phyloP scores from a whole-genome alignment of 1,140 invertebrate genomes.

The Panagrolaimus sp. region DNA sequence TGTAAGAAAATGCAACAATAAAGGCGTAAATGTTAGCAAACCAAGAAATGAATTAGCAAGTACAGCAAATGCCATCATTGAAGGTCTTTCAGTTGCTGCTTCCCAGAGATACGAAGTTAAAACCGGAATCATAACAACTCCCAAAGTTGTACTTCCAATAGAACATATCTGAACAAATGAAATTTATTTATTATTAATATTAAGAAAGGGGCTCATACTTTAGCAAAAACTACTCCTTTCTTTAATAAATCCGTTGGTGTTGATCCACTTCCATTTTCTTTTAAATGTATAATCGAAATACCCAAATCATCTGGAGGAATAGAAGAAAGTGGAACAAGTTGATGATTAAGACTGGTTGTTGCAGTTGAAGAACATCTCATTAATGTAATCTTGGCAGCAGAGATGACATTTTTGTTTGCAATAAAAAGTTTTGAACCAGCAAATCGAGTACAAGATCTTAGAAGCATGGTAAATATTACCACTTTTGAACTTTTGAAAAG shows the following conservation, averaged over 20 bases:
- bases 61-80: conserved; percentile 34
- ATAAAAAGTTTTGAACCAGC: too few species aligned
- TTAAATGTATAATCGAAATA: conserved; percentile 38
- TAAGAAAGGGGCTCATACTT: conserved; percentile 23
- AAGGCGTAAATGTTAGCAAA: conserved; percentile 44
- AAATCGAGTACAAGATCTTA: too few species aligned
- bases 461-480: too few species aligned
- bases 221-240: conserved; percentile 38
- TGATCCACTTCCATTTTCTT: conserved; percentile 34
- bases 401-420: too few species aligned
- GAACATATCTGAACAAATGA: conserved; percentile 42
- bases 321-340: conserved; percentile 40
- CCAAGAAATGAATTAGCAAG: conserved; percentile 45
- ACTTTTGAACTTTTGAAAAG: too few species aligned
- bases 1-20: conserved; percentile 45
- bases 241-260: conserved; percentile 37
- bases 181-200: neutral
- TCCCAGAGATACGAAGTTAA: conserved; percentile 30
- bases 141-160: conserved; percentile 39
- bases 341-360: neutral
- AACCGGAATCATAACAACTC: conserved; percentile 47
- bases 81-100: conserved; percentile 35
- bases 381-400: too few species aligned
- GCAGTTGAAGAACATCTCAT: neutral
- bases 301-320: conserved; percentile 43